These are phyloP conservation scores for Ametastegia equiseti DNA, from an alignment of 2,888 invertebrate species.

Conservation along the genomic window DNA sequence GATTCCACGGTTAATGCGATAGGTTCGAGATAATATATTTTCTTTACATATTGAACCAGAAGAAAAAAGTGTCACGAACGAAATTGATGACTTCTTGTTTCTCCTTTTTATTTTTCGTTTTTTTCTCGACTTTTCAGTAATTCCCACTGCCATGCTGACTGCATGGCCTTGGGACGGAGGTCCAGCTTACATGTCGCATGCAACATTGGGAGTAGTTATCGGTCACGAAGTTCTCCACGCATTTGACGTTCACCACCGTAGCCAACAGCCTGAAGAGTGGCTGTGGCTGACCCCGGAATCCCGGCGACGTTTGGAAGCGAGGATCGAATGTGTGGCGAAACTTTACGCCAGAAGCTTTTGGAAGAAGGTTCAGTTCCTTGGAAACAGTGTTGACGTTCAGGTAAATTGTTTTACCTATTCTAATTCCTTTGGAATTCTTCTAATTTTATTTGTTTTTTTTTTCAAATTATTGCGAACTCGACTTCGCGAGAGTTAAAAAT, in stretches of 20 bases:
- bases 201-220: constrained; percentile 76
- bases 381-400: constrained; percentile 75
- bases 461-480: constrained; percentile 11
- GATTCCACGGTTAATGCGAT: constrained; percentile 77
- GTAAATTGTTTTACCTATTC: no score
- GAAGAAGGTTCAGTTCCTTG: constrained; percentile 75
- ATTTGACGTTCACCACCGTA: constrained; percentile 74
- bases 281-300: constrained; percentile 75
- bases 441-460: background rate
- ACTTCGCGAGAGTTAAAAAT: background rate
- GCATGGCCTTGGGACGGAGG: constrained; percentile 75
- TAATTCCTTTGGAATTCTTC: constrained; percentile 2
- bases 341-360: constrained; percentile 75
- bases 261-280: constrained; percentile 69
- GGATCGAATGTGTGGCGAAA: constrained; percentile 76
- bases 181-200: constrained; percentile 76
- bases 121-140: constrained; percentile 66
- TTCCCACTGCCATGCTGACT: constrained; percentile 77
- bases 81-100: background rate
- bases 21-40: constrained; percentile 74
- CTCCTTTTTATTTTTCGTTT: background rate
- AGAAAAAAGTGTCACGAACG: no score
- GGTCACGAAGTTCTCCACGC: constrained; percentile 78
- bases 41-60: no score
- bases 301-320: constrained; percentile 73